phyloP scores from a whole-genome alignment of 2,888 invertebrate species.

The Clivina fossor region DNA sequence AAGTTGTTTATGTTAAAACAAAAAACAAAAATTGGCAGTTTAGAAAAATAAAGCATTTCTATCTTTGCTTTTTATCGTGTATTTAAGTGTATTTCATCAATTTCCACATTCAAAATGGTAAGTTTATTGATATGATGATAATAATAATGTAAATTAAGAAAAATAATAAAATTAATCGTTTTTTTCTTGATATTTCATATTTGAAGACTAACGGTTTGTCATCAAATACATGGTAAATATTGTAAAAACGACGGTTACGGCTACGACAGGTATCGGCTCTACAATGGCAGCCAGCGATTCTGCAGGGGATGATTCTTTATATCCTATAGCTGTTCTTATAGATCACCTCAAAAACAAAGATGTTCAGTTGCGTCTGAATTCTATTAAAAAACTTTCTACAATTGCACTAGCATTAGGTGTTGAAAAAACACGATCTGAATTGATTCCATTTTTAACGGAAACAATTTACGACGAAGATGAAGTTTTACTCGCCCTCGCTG shows the following conservation, averaged over 20 bases:
- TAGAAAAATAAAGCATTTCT: too few species aligned
- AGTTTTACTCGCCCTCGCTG: conserved; percentile 94
- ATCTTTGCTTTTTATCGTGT: too few species aligned
- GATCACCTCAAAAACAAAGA: conserved; percentile 99
- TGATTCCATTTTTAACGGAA: conserved; percentile 98
- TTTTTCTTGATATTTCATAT: too few species aligned
- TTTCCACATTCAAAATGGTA: too few species aligned
- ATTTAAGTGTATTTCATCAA: too few species aligned
- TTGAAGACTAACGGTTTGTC: too few species aligned
- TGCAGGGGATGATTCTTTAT: conserved; percentile 92
- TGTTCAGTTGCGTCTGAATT: conserved; percentile 94
- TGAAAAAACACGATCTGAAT: conserved; percentile 90
- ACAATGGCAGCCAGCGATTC: conserved; percentile 74
- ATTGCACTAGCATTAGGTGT: conserved; percentile 98
- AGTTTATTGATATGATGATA: too few species aligned
- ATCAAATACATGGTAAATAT: too few species aligned
- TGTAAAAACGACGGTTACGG: conserved; percentile 53
- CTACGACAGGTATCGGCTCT: conserved; percentile 51
- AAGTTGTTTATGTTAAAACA: too few species aligned
- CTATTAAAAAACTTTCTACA: conserved; percentile 97
- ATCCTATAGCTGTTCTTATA: conserved; percentile 98
- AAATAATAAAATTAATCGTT: too few species aligned
- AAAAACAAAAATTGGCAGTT: too few species aligned
- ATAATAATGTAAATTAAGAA: too few species aligned
- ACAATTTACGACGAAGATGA: conserved; percentile 99